Base-by-base conservation (phyloP, 2,888 invertebrate genomes). In the Ptycholaimellus sp. region DNA sequence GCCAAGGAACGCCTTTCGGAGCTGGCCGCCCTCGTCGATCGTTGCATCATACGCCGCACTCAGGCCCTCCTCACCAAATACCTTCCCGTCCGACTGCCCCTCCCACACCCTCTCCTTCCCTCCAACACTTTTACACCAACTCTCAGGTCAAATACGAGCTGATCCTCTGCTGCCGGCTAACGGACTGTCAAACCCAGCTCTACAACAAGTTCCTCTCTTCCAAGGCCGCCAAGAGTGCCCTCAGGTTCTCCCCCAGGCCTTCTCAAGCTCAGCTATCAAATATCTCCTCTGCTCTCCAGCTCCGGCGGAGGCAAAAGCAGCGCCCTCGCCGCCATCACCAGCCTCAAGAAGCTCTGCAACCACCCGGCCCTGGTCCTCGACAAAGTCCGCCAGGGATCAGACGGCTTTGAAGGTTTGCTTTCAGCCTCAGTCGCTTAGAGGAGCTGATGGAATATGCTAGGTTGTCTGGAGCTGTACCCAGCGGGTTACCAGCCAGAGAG, bases 301-400 rank as follows among this genome's bases (percentile, higher is more conserved):
- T n/a, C n/a, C n/a, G n/a, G n/a, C n/a, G n/a, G n/a, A n/a, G n/a
- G 43, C 11, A 45, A 45, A n/a, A 46, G 46, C 2, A 47, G 47
- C 7, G 47, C 49, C 2, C 65, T 99, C 13, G 76, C 87, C 1
- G 77, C 83, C 46, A 96, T 99, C 38, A 93, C 90, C 14, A 74
- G 76, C 21, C 65, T 99, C 21, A 96, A 96, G 59, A 99, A 99
- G 58, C 65, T 99, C 2, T 96, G 93, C 61, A 45, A 53, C 60
- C 66, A 99, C 64, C 96, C 96, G 3, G 82, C 83, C 61, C 67
- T 99, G 43, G 74, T 93, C 1, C 74, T 78, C 58, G 87, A 93
- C 36, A 85, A 87, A 61, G 77, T 85, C 42, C 53, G 67, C 20
- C 73, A 76, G 46, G 68, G 72, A 37, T 71, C 73, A 11, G 80